Evolutionary conservation across 2,797 vertebrate species (phyloP).

Genomic region (Lacerta agilis): DNA sequence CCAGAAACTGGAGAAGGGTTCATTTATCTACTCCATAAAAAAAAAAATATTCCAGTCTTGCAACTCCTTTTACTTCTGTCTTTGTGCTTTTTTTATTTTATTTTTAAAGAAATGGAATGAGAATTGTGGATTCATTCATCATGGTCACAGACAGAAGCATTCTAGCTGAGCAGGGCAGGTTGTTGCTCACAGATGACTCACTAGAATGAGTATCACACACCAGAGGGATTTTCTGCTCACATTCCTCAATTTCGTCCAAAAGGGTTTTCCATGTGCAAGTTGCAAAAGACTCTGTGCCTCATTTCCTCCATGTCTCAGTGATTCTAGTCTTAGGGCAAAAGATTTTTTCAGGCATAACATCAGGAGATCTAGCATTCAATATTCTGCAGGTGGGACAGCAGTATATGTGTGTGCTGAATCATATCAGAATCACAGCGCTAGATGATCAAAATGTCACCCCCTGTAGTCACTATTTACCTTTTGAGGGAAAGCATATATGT

Average conservation of each 20-base stretch:
- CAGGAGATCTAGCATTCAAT: too few species aligned
- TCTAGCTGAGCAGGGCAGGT: not conserved
- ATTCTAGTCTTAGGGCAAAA: not conserved
- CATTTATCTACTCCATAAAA: not conserved
- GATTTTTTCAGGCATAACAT: too few species aligned
- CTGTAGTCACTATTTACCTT: not conserved
- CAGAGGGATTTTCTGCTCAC: not conserved
- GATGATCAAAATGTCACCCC: not conserved
- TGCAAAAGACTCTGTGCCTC: conserved; percentile 6
- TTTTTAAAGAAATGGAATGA: not conserved
- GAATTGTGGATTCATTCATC: not conserved
- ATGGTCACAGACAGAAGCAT: not conserved
- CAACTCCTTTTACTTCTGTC: too few species aligned
- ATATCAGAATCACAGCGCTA: not conserved
- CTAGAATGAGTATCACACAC: not conserved
- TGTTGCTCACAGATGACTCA: conserved; percentile 41
- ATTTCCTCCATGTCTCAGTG: not conserved
- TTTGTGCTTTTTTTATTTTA: accelerated
- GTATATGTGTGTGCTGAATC: not conserved
- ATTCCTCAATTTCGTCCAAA: conserved; percentile 25
- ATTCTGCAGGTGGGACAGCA: not conserved
- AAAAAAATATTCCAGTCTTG: not conserved
- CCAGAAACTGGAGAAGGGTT: not conserved
- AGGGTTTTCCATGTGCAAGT: not conserved
- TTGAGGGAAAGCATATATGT: too few species aligned